phyloP scores from a whole-genome alignment of 2,797 vertebrate genomes.

The Chelon auratus region DNA sequence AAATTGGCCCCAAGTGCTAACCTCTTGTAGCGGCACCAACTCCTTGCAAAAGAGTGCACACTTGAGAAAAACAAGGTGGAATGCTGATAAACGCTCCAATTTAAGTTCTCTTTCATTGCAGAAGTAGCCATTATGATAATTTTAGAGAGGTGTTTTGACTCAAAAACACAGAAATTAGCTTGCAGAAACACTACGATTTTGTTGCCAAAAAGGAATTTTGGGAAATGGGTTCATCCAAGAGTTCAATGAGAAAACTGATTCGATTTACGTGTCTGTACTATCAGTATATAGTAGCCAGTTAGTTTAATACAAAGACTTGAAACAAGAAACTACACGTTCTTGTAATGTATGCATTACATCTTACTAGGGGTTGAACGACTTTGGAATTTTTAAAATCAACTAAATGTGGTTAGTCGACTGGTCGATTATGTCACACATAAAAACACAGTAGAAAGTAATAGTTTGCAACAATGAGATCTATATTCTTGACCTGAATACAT shows the following conservation, averaged over 20 bases:
- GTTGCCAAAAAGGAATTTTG: background rate
- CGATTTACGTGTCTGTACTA: too few species aligned
- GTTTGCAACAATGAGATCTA: too few species aligned
- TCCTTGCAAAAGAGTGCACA: background rate
- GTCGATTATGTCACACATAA: too few species aligned
- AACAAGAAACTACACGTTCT: background rate
- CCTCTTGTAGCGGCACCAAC: background rate
- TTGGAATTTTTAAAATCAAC: too few species aligned
- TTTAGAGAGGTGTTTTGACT: background rate
- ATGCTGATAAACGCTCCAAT: conserved; percentile 5
- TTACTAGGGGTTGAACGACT: background rate
- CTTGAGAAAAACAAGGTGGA: conserved; percentile 13
- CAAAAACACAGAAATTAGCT: background rate
- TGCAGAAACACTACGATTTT: background rate
- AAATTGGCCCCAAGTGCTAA: conserved; percentile 37
- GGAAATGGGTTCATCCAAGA: background rate
- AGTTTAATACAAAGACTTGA: too few species aligned
- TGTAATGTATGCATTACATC: background rate
- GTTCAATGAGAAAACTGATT: background rate
- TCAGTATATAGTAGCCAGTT: background rate
- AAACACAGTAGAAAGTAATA: too few species aligned
- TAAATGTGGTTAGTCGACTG: too few species aligned
- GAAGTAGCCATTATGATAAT: background rate
- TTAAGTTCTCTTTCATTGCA: conserved; percentile 7
- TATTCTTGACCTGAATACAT: too few species aligned